Conservation (phyloP, 2,888 invertebrate species). For the Ernsta delagoae region DNA sequence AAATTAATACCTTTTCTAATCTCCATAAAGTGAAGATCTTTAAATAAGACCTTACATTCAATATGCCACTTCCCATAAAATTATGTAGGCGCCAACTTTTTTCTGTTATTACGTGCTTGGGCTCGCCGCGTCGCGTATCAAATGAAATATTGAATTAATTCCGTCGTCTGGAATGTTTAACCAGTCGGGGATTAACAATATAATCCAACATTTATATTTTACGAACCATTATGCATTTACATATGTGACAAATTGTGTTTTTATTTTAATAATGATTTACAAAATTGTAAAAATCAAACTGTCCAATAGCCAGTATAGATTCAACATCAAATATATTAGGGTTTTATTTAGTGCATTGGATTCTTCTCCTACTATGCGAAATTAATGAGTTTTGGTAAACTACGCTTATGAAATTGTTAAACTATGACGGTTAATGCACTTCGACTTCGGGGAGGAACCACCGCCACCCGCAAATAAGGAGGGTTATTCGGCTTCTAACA, state of each 20-base stretch:
- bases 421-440: too few species aligned
- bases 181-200: constrained; percentile 20
- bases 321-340: too few species aligned
- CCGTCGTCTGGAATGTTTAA: constrained; percentile 29
- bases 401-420: too few species aligned
- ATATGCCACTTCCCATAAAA: constrained; percentile 22
- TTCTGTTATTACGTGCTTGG: constrained; percentile 30
- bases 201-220: constrained; percentile 16
- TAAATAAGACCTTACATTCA: constrained; percentile 19
- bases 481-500: too few species aligned
- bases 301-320: too few species aligned
- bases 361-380: too few species aligned
- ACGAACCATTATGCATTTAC: constrained; percentile 18
- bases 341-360: too few species aligned
- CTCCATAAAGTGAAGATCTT: background rate
- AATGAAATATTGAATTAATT: constrained; percentile 34
- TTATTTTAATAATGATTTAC: background rate
- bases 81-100: constrained; percentile 32
- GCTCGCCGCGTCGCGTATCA: constrained; percentile 23
- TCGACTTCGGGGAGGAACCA: too few species aligned
- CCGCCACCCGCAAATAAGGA: too few species aligned
- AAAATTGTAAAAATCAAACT: too few species aligned
- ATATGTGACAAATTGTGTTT: constrained; percentile 20
- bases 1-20: background rate
- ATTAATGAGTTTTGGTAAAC: too few species aligned